A percentile compares a stretch with the other conserved stretches of the same genome.
phyloP scores from a whole-genome alignment of 2,113 vertebrate genomes.

The Bufo bufo region DNA sequence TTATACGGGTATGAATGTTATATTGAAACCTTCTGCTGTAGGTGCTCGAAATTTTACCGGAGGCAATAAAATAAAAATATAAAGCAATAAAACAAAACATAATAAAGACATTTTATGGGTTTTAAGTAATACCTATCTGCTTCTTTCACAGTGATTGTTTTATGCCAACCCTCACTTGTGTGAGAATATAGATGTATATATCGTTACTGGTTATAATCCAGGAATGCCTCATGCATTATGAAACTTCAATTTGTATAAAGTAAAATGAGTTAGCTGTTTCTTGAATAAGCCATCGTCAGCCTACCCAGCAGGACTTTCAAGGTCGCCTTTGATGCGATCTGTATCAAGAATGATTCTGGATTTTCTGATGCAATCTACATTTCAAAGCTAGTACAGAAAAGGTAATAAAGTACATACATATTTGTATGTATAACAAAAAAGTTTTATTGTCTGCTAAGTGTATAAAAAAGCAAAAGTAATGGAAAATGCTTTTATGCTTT shows the following conservation, averaged over 20 bases:
- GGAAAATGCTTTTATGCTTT: background rate
- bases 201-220: background rate
- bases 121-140: slow-evolving; percentile 26
- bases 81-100: slow-evolving; percentile 29
- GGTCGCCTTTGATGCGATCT: slow-evolving; percentile 1
- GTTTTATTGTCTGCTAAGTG: background rate
- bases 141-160: slow-evolving; percentile 6
- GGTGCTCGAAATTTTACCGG: slow-evolving; percentile 32
- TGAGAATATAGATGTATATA: background rate
- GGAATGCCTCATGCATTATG: slow-evolving; percentile 9
- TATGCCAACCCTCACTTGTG: slow-evolving; percentile 4
- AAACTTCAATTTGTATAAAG: slow-evolving; percentile 13
- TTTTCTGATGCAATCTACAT: background rate
- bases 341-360: background rate
- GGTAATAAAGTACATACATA: background rate
- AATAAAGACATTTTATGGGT: slow-evolving; percentile 25
- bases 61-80: slow-evolving; percentile 19
- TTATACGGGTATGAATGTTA: slow-evolving; percentile 32
- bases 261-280: slow-evolving; percentile 24
- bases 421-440: background rate
- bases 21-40: slow-evolving; percentile 42
- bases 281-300: slow-evolving; percentile 15
- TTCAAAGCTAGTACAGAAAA: background rate
- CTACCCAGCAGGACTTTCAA: background rate
- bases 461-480: background rate